Percentiles rank a stretch among this genome's conserved stretches.
phyloP scores from a whole-genome alignment of 2,888 invertebrate genomes.

The Urechis unicinctus region DNA sequence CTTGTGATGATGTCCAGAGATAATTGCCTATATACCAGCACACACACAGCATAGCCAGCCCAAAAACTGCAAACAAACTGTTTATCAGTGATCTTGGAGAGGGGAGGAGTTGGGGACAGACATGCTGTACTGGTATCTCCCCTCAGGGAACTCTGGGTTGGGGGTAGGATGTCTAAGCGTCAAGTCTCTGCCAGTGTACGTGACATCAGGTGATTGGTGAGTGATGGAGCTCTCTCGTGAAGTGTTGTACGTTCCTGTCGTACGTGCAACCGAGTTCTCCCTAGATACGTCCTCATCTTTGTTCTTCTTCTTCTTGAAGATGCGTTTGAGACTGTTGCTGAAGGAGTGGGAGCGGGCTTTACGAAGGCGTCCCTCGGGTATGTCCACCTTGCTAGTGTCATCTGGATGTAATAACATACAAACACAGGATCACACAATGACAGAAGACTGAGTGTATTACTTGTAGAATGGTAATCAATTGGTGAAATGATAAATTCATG shows the following conservation, averaged over 20 bases:
- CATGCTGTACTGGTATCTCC: constrained; percentile 6
- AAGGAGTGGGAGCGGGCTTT: constrained; percentile 20
- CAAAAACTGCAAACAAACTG: no score
- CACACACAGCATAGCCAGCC: no score
- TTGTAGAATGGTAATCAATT: no score
- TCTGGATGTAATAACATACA: not conserved
- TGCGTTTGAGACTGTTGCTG: constrained; percentile 15
- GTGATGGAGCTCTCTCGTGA: constrained; percentile 8
- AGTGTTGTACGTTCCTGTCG: not conserved
- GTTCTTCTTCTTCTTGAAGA: constrained; percentile 17
- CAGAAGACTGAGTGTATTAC: no score
- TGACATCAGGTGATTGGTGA: constrained; percentile 8
- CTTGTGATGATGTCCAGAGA: no score
- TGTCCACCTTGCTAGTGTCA: constrained; percentile 9
- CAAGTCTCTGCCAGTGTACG: not conserved
- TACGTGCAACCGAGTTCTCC: constrained; percentile 17
- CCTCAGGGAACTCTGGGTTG: not conserved
- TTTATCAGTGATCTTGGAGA: constrained; percentile 5
- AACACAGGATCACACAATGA: not conserved
- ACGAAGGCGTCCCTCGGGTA: constrained; percentile 13
- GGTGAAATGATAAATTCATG: no score
- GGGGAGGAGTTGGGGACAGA: constrained; percentile 11
- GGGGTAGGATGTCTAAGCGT: constrained; percentile 1
- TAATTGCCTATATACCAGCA: no score
- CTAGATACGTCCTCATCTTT: constrained; percentile 5